A percentile compares a stretch with the other conserved stretches of the same genome.
phyloP scores from a whole-genome alignment of 2,113 vertebrate genomes.

The Odocoileus hemionus region DNA sequence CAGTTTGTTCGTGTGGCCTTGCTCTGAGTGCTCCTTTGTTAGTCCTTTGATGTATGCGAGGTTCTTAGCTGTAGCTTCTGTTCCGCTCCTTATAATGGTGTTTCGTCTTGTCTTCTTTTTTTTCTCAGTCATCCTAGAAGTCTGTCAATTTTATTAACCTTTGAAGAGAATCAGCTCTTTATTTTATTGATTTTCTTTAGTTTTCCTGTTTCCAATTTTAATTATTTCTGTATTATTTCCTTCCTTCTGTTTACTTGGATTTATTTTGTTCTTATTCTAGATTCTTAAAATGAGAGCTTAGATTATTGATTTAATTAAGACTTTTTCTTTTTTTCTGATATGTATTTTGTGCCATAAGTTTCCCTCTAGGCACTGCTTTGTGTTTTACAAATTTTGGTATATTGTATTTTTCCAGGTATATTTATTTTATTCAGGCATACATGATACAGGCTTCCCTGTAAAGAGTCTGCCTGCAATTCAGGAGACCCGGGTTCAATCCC shows the following conservation, averaged over 20 bases:
- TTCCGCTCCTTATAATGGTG: background rate
- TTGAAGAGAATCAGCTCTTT: background rate
- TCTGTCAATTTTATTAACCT: background rate
- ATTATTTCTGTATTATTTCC: background rate
- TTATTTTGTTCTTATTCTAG: background rate
- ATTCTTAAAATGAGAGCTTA: background rate
- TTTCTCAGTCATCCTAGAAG: background rate
- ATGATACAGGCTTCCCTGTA: background rate
- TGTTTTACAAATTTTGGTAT: background rate
- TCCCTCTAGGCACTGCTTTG: background rate
- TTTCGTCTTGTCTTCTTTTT: background rate
- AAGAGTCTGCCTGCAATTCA: background rate
- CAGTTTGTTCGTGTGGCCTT: rapidly evolving
- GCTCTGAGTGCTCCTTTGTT: background rate
- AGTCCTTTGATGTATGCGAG: background rate
- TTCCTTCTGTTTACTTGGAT: background rate
- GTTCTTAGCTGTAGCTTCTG: background rate
- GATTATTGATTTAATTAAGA: background rate
- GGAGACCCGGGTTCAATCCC: background rate
- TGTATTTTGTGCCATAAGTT: background rate
- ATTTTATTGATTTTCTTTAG: background rate
- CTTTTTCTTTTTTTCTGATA: background rate
- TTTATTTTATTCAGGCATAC: background rate
- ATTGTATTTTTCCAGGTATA: background rate
- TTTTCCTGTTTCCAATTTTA: background rate